Conservation (phyloP, 1,140 invertebrate genomes). For the Bombyx mandarina region DNA sequence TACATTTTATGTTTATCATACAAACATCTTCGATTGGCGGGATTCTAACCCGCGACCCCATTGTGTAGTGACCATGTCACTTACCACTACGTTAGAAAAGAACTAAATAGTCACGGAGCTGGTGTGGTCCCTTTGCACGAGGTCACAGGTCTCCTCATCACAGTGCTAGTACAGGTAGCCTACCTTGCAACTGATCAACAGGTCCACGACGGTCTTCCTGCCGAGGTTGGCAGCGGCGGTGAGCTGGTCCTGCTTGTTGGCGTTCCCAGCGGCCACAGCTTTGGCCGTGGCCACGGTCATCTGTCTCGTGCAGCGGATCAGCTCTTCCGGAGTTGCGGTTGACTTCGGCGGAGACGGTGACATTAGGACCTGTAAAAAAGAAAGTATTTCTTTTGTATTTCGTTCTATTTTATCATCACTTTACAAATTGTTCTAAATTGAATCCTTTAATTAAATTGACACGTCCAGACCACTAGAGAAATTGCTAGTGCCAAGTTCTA, state of each 20-base stretch:
- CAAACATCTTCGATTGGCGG: no score
- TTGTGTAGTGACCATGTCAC: no score
- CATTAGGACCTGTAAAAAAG: constrained; percentile 78
- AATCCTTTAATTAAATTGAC: no score
- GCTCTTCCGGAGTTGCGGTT: constrained; percentile 89
- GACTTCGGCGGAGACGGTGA: constrained; percentile 77
- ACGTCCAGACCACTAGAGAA: no score
- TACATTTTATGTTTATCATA: no score
- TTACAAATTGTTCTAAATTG: no score
- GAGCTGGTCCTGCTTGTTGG: constrained; percentile 95
- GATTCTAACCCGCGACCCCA: no score
- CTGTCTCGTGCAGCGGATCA: constrained; percentile 93
- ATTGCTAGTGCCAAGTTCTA: no score
- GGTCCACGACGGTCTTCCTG: constrained; percentile 94
- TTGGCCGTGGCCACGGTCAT: constrained; percentile 96
- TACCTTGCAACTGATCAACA: constrained; percentile 86
- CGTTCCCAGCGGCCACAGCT: constrained; percentile 94
- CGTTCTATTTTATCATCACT: neutral
- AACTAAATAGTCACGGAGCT: no score
- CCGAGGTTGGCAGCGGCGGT: constrained; percentile 97
- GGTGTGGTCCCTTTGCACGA: no score
- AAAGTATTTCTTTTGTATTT: neutral
- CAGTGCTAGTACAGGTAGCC: neutral
- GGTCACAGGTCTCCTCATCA: no score
- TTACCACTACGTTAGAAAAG: no score